phyloP scores from a whole-genome alignment of 2,113 vertebrate genomes.

The Sinosuthora webbiana region DNA sequence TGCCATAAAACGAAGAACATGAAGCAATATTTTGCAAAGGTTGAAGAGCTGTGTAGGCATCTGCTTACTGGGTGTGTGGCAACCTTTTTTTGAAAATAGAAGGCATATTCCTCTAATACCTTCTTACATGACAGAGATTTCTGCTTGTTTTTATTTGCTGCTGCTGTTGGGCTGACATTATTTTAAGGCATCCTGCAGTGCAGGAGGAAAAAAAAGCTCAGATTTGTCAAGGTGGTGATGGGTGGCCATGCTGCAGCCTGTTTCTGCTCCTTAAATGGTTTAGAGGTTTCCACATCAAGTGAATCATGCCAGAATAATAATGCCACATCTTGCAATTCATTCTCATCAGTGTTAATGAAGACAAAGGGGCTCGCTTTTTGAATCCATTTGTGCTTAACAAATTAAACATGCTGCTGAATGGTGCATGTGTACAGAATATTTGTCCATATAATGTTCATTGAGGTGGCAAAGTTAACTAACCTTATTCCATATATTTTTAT shows the following conservation, averaged over 20 bases:
- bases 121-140: background rate
- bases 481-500: slow-evolving; percentile 16
- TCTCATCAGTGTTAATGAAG: slow-evolving; percentile 69
- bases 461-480: slow-evolving; percentile 47
- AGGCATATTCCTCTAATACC: background rate
- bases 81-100: background rate
- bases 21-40: background rate
- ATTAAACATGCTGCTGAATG: slow-evolving; percentile 60
- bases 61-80: background rate
- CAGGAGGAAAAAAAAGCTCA: background rate
- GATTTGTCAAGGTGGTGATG: background rate
- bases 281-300: background rate
- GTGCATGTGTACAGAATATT: slow-evolving; percentile 57
- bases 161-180: background rate
- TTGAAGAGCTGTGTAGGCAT: background rate
- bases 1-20: background rate
- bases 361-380: slow-evolving; percentile 66
- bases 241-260: background rate
- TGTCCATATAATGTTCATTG: slow-evolving; percentile 63
- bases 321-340: slow-evolving; percentile 55
- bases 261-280: slow-evolving; percentile 20
- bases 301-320: slow-evolving; percentile 55
- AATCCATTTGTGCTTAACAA: slow-evolving; percentile 66
- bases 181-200: background rate
- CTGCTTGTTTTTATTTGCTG: background rate